These are phyloP conservation scores for Napeogenes sylphis DNA, from an alignment of 2,888 invertebrate genomes.

Conservation along the genomic window DNA sequence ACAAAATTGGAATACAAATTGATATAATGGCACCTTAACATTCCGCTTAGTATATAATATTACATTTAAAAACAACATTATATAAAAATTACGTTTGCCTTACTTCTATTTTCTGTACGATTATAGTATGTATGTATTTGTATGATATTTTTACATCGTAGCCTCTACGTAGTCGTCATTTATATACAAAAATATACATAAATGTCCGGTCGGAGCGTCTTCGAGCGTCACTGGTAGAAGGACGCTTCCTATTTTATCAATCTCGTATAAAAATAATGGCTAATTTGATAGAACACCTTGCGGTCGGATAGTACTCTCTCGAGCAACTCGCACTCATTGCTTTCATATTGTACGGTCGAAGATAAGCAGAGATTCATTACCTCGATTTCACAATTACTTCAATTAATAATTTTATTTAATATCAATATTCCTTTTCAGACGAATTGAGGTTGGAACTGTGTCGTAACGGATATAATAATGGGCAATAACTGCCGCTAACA, in stretches of 20 bases:
- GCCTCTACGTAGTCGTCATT: conserved; percentile 64
- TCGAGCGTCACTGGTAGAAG: conserved; percentile 33
- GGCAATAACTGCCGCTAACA: too few species aligned
- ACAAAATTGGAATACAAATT: conserved; percentile 63
- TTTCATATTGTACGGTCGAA: not conserved
- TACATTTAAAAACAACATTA: conserved; percentile 60
- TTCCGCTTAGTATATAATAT: conserved; percentile 64
- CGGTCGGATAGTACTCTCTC: conserved; percentile 34
- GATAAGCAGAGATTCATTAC: not conserved
- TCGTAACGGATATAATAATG: too few species aligned
- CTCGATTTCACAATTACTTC: not conserved
- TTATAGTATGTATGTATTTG: conserved; percentile 45
- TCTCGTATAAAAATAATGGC: conserved; percentile 64
- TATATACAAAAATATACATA: conserved; percentile 77
- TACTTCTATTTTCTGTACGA: conserved; percentile 54
- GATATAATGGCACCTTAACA: conserved; percentile 75
- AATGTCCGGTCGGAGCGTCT: conserved; percentile 53
- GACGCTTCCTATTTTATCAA: conserved; percentile 35
- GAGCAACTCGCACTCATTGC: conserved; percentile 22
- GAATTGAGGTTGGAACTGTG: too few species aligned
- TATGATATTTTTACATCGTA: conserved; percentile 67
- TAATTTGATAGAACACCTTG: conserved; percentile 46
- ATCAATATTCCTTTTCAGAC: too few species aligned
- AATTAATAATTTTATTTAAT: not conserved
- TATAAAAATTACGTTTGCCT: conserved; percentile 65